Evolutionary conservation across 2,797 vertebrate species (phyloP).

Genomic region (Hylomyscus alleni): DNA sequence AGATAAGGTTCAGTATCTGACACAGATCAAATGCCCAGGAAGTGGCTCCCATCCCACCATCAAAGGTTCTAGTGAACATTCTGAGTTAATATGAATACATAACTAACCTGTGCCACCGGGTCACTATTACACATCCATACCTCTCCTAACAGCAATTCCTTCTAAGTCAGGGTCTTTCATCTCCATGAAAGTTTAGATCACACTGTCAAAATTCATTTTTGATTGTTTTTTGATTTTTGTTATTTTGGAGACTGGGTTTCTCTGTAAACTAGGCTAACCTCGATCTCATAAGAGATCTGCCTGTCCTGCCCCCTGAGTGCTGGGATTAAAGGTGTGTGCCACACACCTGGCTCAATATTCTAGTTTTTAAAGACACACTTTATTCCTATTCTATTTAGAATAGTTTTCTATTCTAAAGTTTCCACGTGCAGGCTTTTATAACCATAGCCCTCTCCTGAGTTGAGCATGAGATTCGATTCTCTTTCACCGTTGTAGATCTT

Average conservation of each 20-base stretch:
- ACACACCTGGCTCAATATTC: neutral
- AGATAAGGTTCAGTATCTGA: neutral
- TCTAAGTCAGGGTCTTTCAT: neutral
- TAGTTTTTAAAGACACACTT: constrained; percentile 10
- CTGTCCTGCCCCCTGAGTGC: neutral
- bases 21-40: neutral
- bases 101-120: neutral
- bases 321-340: neutral
- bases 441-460: neutral
- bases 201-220: neutral
- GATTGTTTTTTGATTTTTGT: neutral
- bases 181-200: neutral
- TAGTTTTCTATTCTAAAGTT: neutral
- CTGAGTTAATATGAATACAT: neutral
- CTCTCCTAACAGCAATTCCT: neutral
- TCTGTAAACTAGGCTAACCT: neutral
- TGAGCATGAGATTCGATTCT: neutral
- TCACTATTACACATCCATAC: neutral
- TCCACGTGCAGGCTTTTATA: neutral
- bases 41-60: neutral
- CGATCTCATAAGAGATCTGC: neutral
- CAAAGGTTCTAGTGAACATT: neutral
- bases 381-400: too few species aligned
- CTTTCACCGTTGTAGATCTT: neutral
- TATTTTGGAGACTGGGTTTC: neutral